phyloP scores from a whole-genome alignment of 2,797 vertebrate species.

The Channallabes apus region DNA sequence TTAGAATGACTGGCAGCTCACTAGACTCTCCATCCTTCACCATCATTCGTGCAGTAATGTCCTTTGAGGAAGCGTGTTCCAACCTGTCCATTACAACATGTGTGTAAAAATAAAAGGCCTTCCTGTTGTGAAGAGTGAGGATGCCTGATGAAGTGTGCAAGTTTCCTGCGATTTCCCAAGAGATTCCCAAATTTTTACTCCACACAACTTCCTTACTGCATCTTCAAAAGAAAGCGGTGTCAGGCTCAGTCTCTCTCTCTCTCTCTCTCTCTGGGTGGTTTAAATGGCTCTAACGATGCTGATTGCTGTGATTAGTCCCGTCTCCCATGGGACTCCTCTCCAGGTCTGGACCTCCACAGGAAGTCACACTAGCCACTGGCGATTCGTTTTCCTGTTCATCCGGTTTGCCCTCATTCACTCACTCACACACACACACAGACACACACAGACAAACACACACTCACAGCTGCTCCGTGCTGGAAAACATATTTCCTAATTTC shows the following conservation, averaged over 20 bases:
- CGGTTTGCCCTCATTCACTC: slow-evolving; percentile 58
- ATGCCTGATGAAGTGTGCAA: slow-evolving; percentile 20
- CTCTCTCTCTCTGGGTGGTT: slow-evolving; percentile 55
- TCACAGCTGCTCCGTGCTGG: slow-evolving; percentile 38
- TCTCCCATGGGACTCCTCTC: slow-evolving; percentile 53
- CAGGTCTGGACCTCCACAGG: slow-evolving; percentile 61
- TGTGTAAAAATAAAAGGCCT: slow-evolving; percentile 38
- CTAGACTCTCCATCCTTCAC: not conserved
- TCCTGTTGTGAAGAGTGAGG: slow-evolving; percentile 47
- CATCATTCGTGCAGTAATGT: not conserved
- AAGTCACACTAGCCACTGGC: slow-evolving; percentile 76
- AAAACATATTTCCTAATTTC: slow-evolving; percentile 45
- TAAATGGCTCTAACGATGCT: slow-evolving; percentile 53
- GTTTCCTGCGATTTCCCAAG: slow-evolving; percentile 40
- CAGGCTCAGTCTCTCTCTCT: slow-evolving; percentile 19
- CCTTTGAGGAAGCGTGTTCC: not conserved
- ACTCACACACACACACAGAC: slow-evolving; percentile 45
- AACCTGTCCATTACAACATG: slow-evolving; percentile 23
- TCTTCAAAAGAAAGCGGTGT: slow-evolving; percentile 47
- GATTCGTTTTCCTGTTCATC: slow-evolving; percentile 75
- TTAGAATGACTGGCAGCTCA: slow-evolving; percentile 53
- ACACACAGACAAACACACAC: too few species aligned
- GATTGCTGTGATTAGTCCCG: slow-evolving; percentile 54
- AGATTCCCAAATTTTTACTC: slow-evolving; percentile 24
- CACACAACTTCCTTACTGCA: slow-evolving; percentile 8